A percentile compares a stretch with the other conserved stretches of the same genome.
phyloP scores from a whole-genome alignment of 2,113 vertebrate genomes.

The Micromys minutus region DNA sequence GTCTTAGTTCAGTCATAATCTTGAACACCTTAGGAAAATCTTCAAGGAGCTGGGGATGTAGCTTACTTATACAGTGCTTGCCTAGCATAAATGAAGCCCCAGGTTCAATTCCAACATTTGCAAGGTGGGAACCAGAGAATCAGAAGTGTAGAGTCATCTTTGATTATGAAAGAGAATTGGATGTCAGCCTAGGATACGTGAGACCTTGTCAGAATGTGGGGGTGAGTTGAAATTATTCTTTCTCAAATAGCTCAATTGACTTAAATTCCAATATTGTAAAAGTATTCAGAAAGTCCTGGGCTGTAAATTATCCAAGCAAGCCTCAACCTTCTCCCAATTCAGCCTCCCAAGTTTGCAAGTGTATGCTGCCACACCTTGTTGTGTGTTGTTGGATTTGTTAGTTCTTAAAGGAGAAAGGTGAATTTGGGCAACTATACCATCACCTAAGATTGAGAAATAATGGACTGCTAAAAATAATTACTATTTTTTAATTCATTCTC shows the following conservation, averaged over 20 bases:
- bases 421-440: neutral
- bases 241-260: neutral
- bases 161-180: neutral
- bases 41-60: neutral
- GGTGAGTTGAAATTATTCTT: neutral
- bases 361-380: neutral
- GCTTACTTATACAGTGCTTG: neutral
- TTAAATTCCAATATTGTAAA: neutral
- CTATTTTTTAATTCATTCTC: neutral
- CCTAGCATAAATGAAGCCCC: neutral
- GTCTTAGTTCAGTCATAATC: neutral
- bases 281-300: neutral
- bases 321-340: neutral
- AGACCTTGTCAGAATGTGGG: neutral
- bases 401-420: conserved; percentile 21
- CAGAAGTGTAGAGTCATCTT: neutral
- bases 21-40: conserved; percentile 24
- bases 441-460: neutral
- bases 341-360: neutral
- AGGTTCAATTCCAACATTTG: neutral
- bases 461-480: neutral
- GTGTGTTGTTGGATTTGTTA: neutral
- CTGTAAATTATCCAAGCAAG: neutral
- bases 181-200: neutral
- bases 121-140: neutral